Conservation (phyloP, 2,888 invertebrate species). For the Tetanocera ferruginea region DNA sequence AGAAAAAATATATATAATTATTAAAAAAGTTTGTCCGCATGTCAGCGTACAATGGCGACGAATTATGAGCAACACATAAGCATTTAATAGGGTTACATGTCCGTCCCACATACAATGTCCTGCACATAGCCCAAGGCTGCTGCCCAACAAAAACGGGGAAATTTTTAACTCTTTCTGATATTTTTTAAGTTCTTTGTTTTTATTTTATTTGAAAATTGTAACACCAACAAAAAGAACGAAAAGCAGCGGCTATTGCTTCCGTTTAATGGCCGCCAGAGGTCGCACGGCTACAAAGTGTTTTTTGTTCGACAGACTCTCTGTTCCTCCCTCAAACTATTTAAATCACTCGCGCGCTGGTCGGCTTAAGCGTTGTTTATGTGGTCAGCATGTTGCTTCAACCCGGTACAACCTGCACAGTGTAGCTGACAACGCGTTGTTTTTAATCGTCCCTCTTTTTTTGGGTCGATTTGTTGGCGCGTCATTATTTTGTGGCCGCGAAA, state of each 20-base stretch:
- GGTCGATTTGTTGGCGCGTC: conserved; percentile 12
- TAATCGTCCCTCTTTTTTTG: neutral
- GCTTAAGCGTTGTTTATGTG: conserved; percentile 25
- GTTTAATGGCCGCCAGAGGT: neutral
- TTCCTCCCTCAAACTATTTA: neutral
- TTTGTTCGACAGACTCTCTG: neutral
- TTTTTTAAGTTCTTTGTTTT: too few relatives aligned
- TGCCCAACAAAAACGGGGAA: too few relatives aligned
- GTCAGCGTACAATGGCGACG: neutral
- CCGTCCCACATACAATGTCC: too few relatives aligned
- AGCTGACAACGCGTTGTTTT: too few relatives aligned
- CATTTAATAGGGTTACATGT: too few relatives aligned
- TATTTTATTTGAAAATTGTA: too few relatives aligned
- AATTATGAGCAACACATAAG: neutral
- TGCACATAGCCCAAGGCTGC: too few relatives aligned
- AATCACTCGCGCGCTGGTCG: neutral
- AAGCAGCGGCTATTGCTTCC: neutral
- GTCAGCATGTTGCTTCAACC: conserved; percentile 25
- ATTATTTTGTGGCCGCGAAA: conserved; percentile 16
- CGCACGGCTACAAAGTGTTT: neutral
- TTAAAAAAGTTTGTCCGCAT: too few relatives aligned
- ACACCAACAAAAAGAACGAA: neutral
- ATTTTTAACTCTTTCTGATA: too few relatives aligned
- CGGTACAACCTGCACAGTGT: neutral
- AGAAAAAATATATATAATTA: too few relatives aligned